Evolutionary conservation across 2,797 vertebrate species (phyloP).

Genomic region (Enteromius treurensis): DNA sequence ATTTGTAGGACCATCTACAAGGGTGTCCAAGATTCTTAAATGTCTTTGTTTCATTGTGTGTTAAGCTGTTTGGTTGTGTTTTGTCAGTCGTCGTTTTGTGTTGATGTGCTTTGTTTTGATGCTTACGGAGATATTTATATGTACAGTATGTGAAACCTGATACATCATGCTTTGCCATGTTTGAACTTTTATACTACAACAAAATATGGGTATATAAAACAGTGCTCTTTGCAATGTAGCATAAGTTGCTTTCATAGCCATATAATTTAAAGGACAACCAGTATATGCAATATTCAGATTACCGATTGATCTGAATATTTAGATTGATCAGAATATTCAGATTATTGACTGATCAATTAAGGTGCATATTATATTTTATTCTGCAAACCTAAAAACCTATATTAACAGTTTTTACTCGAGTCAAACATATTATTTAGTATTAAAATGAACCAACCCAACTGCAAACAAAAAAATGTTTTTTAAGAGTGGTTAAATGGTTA

Average conservation of each 20-base stretch:
- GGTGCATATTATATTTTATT: neutral
- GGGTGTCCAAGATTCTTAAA: conserved; percentile 81
- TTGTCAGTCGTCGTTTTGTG: conserved; percentile 62
- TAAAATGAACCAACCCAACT: neutral
- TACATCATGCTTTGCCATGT: conserved; percentile 41
- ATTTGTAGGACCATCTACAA: conserved; percentile 83
- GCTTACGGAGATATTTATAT: conserved; percentile 14
- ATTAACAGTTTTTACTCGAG: neutral
- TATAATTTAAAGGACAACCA: neutral
- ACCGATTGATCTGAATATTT: neutral
- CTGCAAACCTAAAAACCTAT: neutral
- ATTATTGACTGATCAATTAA: neutral
- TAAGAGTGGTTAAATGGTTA: neutral
- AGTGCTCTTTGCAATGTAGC: neutral
- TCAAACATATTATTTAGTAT: neutral
- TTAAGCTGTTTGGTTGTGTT: conserved; percentile 50
- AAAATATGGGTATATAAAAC: conserved; percentile 9
- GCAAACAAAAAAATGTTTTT: neutral
- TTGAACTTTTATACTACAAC: conserved; percentile 28
- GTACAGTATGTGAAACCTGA: conserved; percentile 30
- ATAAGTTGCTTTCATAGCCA: neutral
- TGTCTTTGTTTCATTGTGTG: conserved; percentile 69
- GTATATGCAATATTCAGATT: neutral
- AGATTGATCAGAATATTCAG: neutral
- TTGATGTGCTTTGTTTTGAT: conserved; percentile 54